Evolutionary conservation across 2,888 invertebrate genomes (phyloP).

Genomic region (Protodeltote pygarga): DNA sequence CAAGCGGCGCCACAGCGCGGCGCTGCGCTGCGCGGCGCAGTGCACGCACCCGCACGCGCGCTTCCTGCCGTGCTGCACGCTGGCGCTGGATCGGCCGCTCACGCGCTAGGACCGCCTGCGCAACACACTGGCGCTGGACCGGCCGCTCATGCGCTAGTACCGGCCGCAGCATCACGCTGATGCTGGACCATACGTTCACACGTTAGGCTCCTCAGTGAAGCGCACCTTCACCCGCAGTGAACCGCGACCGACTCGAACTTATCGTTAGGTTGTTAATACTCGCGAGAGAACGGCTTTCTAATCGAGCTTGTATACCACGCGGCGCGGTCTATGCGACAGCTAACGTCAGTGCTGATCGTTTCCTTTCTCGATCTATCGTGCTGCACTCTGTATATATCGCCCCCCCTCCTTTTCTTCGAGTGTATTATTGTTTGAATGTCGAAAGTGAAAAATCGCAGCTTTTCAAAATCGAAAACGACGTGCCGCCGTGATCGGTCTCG

Average conservation of each 20-base stretch:
- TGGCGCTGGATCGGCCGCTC: constrained; percentile 76
- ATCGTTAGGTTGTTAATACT: background rate
- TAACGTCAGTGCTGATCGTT: constrained; percentile 21
- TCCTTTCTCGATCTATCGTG: constrained; percentile 42
- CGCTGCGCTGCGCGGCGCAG: constrained; percentile 66
- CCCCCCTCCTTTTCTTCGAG: constrained; percentile 54
- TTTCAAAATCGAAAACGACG: constrained; percentile 42
- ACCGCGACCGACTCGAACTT: too few species aligned
- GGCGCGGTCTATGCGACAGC: background rate
- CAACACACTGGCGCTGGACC: background rate
- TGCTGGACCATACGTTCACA: too few species aligned
- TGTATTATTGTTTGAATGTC: constrained; percentile 42
- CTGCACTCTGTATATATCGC: constrained; percentile 55
- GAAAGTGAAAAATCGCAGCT: constrained; percentile 36
- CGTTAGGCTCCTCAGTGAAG: too few species aligned
- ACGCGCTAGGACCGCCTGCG: constrained; percentile 67
- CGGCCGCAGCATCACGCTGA: too few species aligned
- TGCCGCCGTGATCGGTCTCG: constrained; percentile 42
- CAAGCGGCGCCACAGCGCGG: constrained; percentile 87
- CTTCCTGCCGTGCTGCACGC: constrained; percentile 83
- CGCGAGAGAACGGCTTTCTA: constrained; percentile 1
- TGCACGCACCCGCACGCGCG: constrained; percentile 79
- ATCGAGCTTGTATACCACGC: background rate
- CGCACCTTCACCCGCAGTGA: too few species aligned
- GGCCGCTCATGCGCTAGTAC: too few species aligned